Evolutionary conservation across 2,797 vertebrate species (phyloP), one percentile per base, ranked within the genome.

Genomic region (Morelia viridis): DNA sequence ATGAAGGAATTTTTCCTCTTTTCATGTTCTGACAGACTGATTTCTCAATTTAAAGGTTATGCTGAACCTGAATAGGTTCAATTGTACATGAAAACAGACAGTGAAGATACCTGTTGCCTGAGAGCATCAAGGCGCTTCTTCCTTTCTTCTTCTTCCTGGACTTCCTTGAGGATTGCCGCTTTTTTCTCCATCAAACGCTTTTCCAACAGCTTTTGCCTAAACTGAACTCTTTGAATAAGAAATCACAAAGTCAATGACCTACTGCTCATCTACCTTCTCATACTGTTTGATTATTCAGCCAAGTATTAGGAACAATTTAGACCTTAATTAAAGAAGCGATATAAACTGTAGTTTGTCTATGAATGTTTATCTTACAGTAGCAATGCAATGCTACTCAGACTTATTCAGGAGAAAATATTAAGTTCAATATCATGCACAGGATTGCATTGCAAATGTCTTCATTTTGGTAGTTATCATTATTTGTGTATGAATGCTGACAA

Each of bases 101-200:
- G n/a, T 5, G 46, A 58, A 95, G 92, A 56, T 96, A 99, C 99
- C 98, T 99, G 98, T 85, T 98, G 98, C 31, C 98, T 97, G 24
- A 99, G 98, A 28, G 96, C 97, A 89, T 98, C 98, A 24, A 99
- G 98, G 62, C 97, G 96, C 91, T 94, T 96, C 94, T 97, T 95
- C 93, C 94, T 98, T 57, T 98, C 97, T 92, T 97, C 94, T 68
- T 98, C 96, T 68, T 97, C 97, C 35, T 92, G 96, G 1, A 96
- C 98, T 91, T 94, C 97, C 64, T 97, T 96, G 28, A 97, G 96
- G 71, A 97, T 97, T 92, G 68, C 89, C 41, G 95, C 96, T 97
- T 97, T 98, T 65, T 95, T 98, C 95, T 98, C 96, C 96, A 96
- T 97, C 96, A 94, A 88, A 90, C 96, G 97, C 88, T 92, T 95